These are phyloP conservation scores for Ramphastos sulfuratus DNA, from an alignment of 2,113 vertebrate genomes.

Conservation along the genomic window DNA sequence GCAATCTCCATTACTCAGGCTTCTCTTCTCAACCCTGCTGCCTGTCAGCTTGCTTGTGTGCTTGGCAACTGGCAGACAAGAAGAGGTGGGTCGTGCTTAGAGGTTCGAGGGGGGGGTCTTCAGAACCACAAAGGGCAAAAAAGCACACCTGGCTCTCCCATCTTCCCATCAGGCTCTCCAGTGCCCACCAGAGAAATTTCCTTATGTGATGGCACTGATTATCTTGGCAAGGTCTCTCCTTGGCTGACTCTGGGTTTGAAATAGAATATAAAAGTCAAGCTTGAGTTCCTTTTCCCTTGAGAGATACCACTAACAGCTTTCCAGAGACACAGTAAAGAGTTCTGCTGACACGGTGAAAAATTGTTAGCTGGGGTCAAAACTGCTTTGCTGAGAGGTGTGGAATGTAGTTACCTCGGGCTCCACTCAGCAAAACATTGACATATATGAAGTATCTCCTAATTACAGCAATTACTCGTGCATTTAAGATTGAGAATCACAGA, in stretches of 20 bases:
- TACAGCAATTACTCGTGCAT: background rate
- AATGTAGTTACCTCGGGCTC: background rate
- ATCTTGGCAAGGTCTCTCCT: background rate
- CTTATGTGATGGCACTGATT: background rate
- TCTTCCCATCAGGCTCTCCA: background rate
- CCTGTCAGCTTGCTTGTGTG: background rate
- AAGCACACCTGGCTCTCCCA: background rate
- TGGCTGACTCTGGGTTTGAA: background rate
- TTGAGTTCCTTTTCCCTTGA: background rate
- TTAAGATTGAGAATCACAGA: background rate
- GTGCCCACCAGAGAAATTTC: background rate
- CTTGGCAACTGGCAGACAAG: background rate
- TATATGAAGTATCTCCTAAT: background rate
- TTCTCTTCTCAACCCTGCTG: background rate
- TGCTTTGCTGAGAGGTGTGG: background rate
- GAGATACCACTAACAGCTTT: background rate
- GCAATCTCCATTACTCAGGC: background rate
- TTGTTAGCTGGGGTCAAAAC: background rate
- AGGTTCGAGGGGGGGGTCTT: background rate
- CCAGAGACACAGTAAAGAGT: background rate
- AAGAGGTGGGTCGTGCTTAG: background rate
- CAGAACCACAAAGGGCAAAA: background rate
- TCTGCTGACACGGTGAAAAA: background rate
- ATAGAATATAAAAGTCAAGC: background rate
- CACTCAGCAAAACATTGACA: background rate